Base-by-base conservation (phyloP, 2,797 vertebrate species). In the Synaphobranchus kaupii region DNA sequence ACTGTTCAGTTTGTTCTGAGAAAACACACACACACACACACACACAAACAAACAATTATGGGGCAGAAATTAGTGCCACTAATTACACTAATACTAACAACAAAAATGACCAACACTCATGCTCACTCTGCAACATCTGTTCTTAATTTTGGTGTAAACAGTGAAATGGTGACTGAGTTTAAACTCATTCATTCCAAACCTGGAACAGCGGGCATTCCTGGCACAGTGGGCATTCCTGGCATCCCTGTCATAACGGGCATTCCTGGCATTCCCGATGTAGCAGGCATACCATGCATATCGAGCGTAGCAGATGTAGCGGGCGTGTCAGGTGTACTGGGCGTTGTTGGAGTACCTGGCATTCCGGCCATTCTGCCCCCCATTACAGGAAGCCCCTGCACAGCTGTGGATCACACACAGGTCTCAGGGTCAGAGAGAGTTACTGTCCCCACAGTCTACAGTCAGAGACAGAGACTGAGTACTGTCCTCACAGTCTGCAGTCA, bases 331-430 rank as follows among this genome's bases (percentile, higher is more conserved):
- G 31, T 31, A 34, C 68, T 73, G 31, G 68, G 12, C 1, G n/a
- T 9, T 15, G 28, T 4, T 73, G 68, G 6, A 66, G 60, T 22
- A 5, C 88, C 91, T 6, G 92, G 88, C 78, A 92, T 91, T 28
- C 95, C 95, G 39, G 96, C 95, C 95, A 96, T 96, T 95, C 96
- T 95, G 88, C 95, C 95, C 89, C 95, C 96, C 90, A 94, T 94
- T 85, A 96, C 94, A 76, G 96, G 96, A 28, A 97, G 95, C 90
- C 96, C 96, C 87, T 95, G 96, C 82, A 97, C 96, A 83, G 96
- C 96, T 96, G 94, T 7, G 60, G n/a, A 85, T 31, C 63, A 39
- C 20, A 78, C 39, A 76, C 22, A 8, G 60, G 54, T 17, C 1
- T 3, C 56, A 39, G 10, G 39, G 60, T 12, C 44, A 9, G 13